phyloP scores from a whole-genome alignment of 2,113 vertebrate genomes.

The Marmota monax region DNA sequence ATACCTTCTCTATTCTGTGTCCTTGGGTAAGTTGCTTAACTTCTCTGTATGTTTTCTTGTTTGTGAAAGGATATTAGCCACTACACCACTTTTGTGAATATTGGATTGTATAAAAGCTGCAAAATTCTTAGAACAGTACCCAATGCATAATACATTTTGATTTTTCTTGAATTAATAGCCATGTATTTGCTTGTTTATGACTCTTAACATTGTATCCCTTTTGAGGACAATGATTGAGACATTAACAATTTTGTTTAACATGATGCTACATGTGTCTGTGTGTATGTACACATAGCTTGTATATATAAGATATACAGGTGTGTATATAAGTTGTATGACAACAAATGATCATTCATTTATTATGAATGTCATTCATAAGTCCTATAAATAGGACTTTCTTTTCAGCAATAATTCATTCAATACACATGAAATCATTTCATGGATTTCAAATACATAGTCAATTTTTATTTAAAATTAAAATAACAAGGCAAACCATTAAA shows the following conservation, averaged over 20 bases:
- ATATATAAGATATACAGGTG: not conserved
- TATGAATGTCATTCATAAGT: not conserved
- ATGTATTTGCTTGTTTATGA: not conserved
- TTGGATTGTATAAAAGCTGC: not conserved
- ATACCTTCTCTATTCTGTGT: not conserved
- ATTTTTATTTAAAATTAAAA: conserved; percentile 37
- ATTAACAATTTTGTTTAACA: not conserved
- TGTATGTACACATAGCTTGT: not conserved
- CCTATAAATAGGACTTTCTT: not conserved
- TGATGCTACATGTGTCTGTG: not conserved
- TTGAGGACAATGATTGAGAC: too few relatives aligned
- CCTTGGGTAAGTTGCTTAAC: not conserved
- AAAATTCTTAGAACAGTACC: not conserved
- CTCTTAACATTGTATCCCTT: too few relatives aligned
- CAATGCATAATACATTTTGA: not conserved
- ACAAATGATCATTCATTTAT: not conserved
- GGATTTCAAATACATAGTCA: not conserved
- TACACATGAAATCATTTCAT: not conserved
- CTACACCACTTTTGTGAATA: not conserved
- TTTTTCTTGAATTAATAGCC: not conserved
- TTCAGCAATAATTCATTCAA: not conserved
- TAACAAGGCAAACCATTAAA: not conserved
- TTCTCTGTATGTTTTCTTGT: not conserved
- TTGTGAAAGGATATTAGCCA: not conserved
- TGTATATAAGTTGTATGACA: not conserved